phyloP scores from a whole-genome alignment of 2,797 vertebrate species.

The Sorex maritimensis region DNA sequence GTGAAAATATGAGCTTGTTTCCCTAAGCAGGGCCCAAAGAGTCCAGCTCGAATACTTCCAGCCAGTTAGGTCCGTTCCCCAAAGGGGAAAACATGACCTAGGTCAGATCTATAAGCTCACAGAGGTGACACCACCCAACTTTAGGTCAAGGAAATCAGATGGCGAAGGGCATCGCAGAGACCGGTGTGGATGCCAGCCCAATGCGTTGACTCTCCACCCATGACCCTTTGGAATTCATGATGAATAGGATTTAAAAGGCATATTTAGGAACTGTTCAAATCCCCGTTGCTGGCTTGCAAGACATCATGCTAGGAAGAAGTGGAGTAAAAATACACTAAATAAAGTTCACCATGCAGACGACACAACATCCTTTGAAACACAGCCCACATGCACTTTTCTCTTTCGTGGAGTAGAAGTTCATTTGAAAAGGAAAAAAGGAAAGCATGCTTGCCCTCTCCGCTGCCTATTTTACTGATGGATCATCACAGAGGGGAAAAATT shows the following conservation, averaged over 20 bases:
- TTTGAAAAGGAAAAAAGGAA: neutral
- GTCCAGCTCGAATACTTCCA: neutral
- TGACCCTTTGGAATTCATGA: constrained; percentile 58
- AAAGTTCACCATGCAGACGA: neutral
- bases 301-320: neutral
- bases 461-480: neutral
- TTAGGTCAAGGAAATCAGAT: constrained; percentile 58
- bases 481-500: neutral
- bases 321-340: neutral
- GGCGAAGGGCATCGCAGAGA: constrained; percentile 5
- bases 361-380: neutral
- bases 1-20: constrained; percentile 10
- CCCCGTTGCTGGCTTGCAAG: neutral
- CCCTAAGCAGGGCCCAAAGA: neutral
- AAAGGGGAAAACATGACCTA: neutral
- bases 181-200: accelerated
- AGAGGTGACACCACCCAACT: constrained; percentile 28
- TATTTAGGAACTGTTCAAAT: neutral
- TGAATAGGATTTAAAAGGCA: constrained; percentile 13
- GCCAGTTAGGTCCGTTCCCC: constrained; percentile 26
- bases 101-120: constrained; percentile 16
- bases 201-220: accelerated
- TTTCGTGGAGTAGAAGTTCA: neutral
- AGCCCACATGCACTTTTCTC: neutral
- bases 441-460: neutral